Percentiles rank a stretch among this genome's conserved stretches.
Conservation (phyloP, 2,113 vertebrate genomes). For the Salvelinus alpinus region DNA sequence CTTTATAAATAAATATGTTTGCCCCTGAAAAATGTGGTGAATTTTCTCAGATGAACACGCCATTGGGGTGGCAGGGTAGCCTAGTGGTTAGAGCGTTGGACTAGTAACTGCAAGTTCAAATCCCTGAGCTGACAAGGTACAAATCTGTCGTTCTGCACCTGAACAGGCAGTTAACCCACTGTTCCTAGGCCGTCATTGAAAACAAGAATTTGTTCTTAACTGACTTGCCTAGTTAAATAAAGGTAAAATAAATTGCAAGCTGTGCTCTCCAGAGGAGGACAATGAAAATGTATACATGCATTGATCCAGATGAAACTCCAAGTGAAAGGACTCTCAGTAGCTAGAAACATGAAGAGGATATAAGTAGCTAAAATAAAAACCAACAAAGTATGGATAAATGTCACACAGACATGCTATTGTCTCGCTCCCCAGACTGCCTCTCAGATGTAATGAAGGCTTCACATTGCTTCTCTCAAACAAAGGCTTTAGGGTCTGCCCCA, state of each 20-base stretch:
- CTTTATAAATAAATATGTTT: background rate
- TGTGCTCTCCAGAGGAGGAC: background rate
- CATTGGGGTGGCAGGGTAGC: background rate
- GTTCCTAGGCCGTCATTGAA: no score
- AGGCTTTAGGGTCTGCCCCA: background rate
- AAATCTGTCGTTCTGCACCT: no score
- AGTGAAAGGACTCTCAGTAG: background rate
- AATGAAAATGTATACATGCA: background rate
- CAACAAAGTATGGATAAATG: background rate
- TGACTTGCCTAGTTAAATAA: no score
- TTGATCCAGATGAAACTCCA: background rate
- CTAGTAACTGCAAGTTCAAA: no score
- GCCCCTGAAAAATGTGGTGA: background rate
- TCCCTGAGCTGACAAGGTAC: no score
- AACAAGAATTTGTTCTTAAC: no score
- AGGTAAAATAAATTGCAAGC: background rate
- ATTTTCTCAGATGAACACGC: background rate
- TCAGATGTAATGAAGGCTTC: background rate
- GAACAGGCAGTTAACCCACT: no score
- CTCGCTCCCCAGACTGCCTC: background rate
- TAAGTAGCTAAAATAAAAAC: background rate
- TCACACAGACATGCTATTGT: background rate
- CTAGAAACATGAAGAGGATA: background rate
- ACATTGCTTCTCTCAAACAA: background rate
- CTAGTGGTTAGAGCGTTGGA: no score